These are phyloP conservation scores for Colletes collaris DNA, from an alignment of 2,888 invertebrate species.

Conservation along the genomic window DNA sequence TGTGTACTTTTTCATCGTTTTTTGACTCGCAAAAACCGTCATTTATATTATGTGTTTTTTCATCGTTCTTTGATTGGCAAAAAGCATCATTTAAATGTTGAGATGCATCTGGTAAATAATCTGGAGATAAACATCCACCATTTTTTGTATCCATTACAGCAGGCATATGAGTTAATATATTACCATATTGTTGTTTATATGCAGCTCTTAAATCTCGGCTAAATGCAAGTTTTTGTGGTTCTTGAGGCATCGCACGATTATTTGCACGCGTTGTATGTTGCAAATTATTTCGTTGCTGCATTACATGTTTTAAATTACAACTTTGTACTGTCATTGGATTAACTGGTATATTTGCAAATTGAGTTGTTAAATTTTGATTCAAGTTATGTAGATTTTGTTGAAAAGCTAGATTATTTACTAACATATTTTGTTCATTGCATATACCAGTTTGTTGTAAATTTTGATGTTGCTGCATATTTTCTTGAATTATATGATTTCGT, in stretches of 20 bases:
- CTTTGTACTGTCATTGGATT: conserved; percentile 64
- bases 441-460: conserved; percentile 73
- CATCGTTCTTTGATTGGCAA: conserved; percentile 70
- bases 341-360: conserved; percentile 28
- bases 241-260: conserved; percentile 79
- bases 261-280: conserved; percentile 67
- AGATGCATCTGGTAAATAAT: conserved; percentile 76
- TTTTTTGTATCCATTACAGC: conserved; percentile 58
- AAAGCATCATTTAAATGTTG: conserved; percentile 80
- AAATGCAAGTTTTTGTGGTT: conserved; percentile 73
- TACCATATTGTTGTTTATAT: conserved; percentile 68
- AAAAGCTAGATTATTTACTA: conserved; percentile 49
- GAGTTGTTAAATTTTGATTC: conserved; percentile 47
- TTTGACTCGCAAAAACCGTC: conserved; percentile 76
- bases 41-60: conserved; percentile 74
- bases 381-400: conserved; percentile 57
- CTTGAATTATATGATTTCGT: conserved; percentile 82
- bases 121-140: conserved; percentile 69
- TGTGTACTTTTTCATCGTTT: conserved; percentile 68
- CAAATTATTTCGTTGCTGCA: conserved; percentile 74
- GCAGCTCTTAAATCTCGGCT: conserved; percentile 70
- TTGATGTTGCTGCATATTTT: conserved; percentile 80
- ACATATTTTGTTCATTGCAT: conserved; percentile 51
- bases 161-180: conserved; percentile 46
- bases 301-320: conserved; percentile 68